phyloP scores from a whole-genome alignment of 1,140 invertebrate species.

The Helicoverpa armigera region DNA sequence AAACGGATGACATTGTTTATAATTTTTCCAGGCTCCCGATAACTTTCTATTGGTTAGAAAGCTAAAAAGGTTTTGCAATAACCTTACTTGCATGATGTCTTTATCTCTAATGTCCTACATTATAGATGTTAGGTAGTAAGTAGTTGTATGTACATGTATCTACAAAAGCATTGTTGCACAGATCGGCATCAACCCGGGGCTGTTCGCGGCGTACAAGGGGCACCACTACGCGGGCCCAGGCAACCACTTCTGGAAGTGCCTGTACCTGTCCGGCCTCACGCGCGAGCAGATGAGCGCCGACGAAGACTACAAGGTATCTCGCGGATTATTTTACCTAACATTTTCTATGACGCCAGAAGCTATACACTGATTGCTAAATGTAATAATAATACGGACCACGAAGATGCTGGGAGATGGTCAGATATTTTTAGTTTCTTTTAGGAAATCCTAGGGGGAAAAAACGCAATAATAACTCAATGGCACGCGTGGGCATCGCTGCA shows the following conservation, averaged over 20 bases:
- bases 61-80: too few relatives aligned
- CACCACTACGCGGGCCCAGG: slow-evolving; percentile 99
- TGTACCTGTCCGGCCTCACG: slow-evolving; percentile 97
- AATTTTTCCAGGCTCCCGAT: too few relatives aligned
- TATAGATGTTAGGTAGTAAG: slow-evolving; percentile 5
- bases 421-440: too few relatives aligned
- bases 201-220: slow-evolving; percentile 98
- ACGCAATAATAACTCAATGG: not conserved
- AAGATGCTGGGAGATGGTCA: too few relatives aligned
- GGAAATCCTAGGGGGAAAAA: not conserved
- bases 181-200: slow-evolving; percentile 99
- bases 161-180: slow-evolving; percentile 79
- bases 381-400: too few relatives aligned
- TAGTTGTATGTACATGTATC: not conserved
- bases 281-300: slow-evolving; percentile 98
- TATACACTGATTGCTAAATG: not conserved
- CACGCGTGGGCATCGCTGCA: not conserved
- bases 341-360: not conserved
- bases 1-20: too few relatives aligned
- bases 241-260: slow-evolving; percentile 99
- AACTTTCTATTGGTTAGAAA: too few relatives aligned
- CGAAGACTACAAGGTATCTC: slow-evolving; percentile 94
- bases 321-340: not conserved
- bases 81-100: too few relatives aligned
- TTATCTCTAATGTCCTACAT: not conserved